Percentiles rank a stretch among this genome's conserved stretches.
Evolutionary conservation across 2,888 invertebrate genomes (phyloP).

Genomic region (Chaetogeoica ovagalla): DNA sequence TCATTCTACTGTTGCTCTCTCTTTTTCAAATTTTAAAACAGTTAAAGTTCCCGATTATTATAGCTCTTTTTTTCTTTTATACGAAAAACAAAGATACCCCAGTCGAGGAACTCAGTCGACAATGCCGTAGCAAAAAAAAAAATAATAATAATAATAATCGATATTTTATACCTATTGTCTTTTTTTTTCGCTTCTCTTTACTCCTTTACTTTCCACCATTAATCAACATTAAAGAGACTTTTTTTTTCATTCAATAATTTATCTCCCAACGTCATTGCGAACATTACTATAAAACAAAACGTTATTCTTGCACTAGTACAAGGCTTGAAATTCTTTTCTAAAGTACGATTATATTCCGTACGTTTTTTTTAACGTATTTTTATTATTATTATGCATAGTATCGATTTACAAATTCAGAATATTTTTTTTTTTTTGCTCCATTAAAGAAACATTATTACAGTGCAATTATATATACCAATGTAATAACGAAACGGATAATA

Average conservation of each 20-base stretch:
- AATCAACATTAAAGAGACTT: conserved; percentile 1
- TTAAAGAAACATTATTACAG: too few species aligned
- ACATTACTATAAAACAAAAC: background rate
- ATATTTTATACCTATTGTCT: background rate
- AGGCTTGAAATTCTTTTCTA: background rate
- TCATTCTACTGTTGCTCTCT: background rate
- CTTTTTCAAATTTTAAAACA: background rate
- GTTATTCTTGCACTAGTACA: background rate
- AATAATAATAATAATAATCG: background rate
- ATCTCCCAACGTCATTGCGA: background rate
- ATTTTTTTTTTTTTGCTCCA: too few species aligned
- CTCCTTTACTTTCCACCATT: background rate
- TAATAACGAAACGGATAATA: too few species aligned
- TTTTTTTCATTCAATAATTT: background rate
- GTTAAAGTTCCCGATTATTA: conserved; percentile 3
- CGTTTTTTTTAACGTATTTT: background rate
- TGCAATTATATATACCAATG: too few species aligned
- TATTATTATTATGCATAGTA: too few species aligned
- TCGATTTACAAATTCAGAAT: too few species aligned
- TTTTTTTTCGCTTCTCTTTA: too few species aligned
- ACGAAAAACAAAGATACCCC: background rate
- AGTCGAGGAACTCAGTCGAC: background rate
- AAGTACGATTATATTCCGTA: background rate
- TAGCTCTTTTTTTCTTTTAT: background rate
- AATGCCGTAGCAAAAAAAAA: background rate